Base-by-base conservation (phyloP, 1,140 invertebrate species). In the Dendrolimus punctatus region DNA sequence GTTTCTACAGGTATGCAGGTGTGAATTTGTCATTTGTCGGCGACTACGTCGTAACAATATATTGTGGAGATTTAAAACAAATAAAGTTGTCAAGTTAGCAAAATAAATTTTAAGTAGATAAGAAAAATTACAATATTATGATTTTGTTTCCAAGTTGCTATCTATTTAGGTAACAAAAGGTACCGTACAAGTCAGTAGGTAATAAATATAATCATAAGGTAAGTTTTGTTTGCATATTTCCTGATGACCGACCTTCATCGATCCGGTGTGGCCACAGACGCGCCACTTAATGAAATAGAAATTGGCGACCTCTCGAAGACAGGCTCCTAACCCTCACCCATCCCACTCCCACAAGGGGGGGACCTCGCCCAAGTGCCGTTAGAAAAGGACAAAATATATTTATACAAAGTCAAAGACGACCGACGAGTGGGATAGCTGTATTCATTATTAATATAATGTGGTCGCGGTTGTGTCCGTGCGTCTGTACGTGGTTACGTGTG, bases 391-490 rank as follows among this genome's bases (percentile, higher is more conserved):
- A 70, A 74, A 85, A 78, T 76, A 84, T 85, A 84, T 83, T 83
- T 83, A 84, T 84, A 82, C 80, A 84, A 85, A 85, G 80, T 85
- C 77, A 84, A 85, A 85, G 82, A 84, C 79, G 82, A 68, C 73
- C 71, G 65, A 58, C 70, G 82, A 85, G 82, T 84, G 78, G 80
- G 82, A 85, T 76, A 77, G 82, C 79, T 80, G 80, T 85, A 85
- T 82, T 84, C 82, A 85, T 85, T 84, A 84, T 85, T 80, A 82
- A 84, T 84, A 85, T 85, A 84, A 85, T 84, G 82, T 70, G 77
- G 78, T 80, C 63, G 67, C 71, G 67, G 66, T 68, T 82, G 77
- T 85, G 82, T 85, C 76, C 68, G 80, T 80, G 74, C 68, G 72
- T 80, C 61, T 67, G 61, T 38, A 79, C 69, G 64, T 47, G 60